Evolutionary conservation across 1,140 invertebrate species (phyloP), one percentile per base, ranked within the genome.

Genomic region (Zaprionus vittiger): DNA sequence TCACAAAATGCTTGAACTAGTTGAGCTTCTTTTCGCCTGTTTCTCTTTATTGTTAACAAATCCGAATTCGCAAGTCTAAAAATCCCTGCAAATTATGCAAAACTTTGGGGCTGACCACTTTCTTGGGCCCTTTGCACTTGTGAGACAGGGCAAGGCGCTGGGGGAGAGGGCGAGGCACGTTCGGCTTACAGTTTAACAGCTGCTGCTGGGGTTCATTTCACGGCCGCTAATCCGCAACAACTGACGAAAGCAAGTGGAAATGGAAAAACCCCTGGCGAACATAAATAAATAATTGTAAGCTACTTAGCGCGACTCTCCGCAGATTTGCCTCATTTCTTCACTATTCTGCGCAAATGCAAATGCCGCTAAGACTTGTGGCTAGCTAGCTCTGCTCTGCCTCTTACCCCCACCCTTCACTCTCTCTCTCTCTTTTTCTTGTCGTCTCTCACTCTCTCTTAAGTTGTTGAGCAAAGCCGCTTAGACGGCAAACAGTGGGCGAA

Each of bases 221-320:
- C 60, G 66, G 76, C 62, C 76, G 66, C 66, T 75, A 79, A 79
- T 71, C 79, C 75, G 73, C 54, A 79, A 79, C 76, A 81, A 81
- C 79, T 81, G 76, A 75, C 76, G 59, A 67, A 79, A 79, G 44
- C 57, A 76, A 76, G 62, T 44, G 63, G 38, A 47, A 56, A 64
- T 24, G 63, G 52, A 55, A 56, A 70, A 75, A 63, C 38, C 66
- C 59, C 37, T 20, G 22, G 31, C 71, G 34, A 76, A 81, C 67
- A 77, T 81, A 80, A 81, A 81, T 81, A 81, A 81, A 81, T 81
- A 81, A 81, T 81, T 81, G 80, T 81, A 81, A 81, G 80, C 80
- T 77, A 68, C 80, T 81, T 81, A 81, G 63, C 31, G 63, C 37
- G 47, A 56, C 17, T 57, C 37, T 56, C 34, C 11, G 26, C 41